Evolutionary conservation across 2,113 vertebrate species (phyloP).

Genomic region (Varanus salvator): DNA sequence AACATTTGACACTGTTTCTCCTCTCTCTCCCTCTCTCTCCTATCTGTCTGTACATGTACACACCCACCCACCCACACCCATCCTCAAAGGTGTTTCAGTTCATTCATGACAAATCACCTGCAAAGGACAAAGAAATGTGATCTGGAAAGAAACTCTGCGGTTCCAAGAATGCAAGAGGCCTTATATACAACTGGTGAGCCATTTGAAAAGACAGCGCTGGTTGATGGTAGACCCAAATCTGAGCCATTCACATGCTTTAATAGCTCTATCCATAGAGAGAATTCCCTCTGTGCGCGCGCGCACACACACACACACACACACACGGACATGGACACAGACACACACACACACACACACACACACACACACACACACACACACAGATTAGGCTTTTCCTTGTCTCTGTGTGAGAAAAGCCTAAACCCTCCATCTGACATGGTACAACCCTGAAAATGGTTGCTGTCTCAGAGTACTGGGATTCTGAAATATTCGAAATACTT

Average conservation of each 20-base stretch:
- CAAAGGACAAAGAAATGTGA: constrained; percentile 56
- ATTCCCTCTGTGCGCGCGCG: background rate
- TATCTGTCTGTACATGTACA: constrained; percentile 51
- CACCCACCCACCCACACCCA: background rate
- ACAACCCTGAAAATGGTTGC: no score
- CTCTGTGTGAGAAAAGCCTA: background rate
- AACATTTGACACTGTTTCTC: constrained; percentile 49
- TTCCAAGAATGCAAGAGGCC: background rate
- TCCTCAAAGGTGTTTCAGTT: constrained; percentile 44
- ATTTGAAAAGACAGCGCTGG: constrained; percentile 1
- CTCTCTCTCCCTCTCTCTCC: background rate
- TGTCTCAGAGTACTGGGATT: background rate
- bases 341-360: background rate
- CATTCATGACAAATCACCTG: constrained; percentile 43
- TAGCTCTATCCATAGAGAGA: background rate
- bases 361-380: background rate
- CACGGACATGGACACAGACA: no score
- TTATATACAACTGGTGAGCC: background rate
- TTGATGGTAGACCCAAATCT: background rate
- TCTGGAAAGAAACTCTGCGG: constrained; percentile 34
- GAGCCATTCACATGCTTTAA: background rate
- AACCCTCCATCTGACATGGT: background rate
- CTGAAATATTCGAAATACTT: no score
- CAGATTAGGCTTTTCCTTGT: background rate
- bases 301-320: background rate